These are phyloP conservation scores for Helobdella robusta DNA, from an alignment of 2,888 invertebrate genomes.

Conservation along the genomic window DNA sequence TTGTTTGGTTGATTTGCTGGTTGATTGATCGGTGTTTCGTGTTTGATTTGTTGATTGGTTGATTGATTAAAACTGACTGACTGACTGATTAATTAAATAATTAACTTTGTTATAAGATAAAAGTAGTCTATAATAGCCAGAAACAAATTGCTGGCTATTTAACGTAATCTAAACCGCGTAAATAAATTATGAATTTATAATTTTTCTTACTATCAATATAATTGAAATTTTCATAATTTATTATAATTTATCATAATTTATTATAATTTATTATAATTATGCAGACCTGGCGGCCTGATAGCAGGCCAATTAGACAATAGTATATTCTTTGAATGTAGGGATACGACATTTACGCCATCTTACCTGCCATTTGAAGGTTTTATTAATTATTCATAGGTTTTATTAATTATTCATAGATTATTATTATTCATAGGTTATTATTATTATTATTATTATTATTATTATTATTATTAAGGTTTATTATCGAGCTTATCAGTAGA, in stretches of 20 bases:
- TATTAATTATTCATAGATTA: constrained; percentile 2
- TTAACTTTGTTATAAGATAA: too few relatives aligned
- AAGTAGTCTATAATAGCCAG: too few relatives aligned
- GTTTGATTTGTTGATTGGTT: too few relatives aligned
- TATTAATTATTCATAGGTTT: background rate
- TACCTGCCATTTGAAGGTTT: background rate
- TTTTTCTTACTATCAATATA: background rate
- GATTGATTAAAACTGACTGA: too few relatives aligned
- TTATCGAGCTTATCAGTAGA: constrained; percentile 68
- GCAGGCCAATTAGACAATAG: constrained; percentile 45
- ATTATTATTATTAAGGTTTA: background rate
- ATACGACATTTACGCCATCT: background rate
- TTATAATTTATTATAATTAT: constrained; percentile 27
- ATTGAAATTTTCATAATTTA: background rate
- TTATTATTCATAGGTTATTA: too few relatives aligned
- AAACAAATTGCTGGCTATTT: too few relatives aligned
- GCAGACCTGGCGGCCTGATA: constrained; percentile 44
- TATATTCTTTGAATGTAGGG: constrained; percentile 41
- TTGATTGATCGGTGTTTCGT: background rate
- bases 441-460: background rate
- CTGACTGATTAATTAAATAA: too few relatives aligned
- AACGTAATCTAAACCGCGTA: too few relatives aligned
- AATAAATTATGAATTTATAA: background rate
- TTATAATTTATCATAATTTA: background rate
- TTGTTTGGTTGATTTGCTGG: too few relatives aligned